These are phyloP conservation scores for Drepana arcuata DNA, from an alignment of 1,140 invertebrate genomes.

Conservation along the genomic window DNA sequence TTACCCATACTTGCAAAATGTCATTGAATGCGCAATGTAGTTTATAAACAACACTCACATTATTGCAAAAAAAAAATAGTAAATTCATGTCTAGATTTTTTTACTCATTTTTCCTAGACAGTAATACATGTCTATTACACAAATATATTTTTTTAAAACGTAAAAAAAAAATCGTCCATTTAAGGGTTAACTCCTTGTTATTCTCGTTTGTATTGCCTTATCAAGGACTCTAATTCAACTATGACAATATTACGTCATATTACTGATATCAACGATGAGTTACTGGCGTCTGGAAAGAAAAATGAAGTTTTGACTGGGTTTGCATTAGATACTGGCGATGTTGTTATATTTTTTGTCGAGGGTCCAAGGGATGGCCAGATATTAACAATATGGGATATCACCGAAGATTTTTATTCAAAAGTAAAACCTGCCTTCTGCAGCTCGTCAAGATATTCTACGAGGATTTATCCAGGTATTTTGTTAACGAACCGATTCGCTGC, in stretches of 20 bases:
- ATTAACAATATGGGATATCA: slow-evolving; percentile 36
- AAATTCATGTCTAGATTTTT: no score
- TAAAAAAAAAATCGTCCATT: no score
- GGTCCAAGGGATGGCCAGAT: slow-evolving; percentile 40
- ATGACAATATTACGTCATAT: slow-evolving; percentile 27
- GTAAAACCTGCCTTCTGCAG: slow-evolving; percentile 39
- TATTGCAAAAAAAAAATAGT: no score
- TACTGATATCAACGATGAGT: slow-evolving; percentile 29
- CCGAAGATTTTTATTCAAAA: slow-evolving; percentile 31
- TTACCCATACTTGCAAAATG: no score
- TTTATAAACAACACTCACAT: no score
- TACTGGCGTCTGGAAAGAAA: slow-evolving; percentile 6
- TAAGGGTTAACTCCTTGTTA: slow-evolving; percentile 23
- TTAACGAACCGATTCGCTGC: no score
- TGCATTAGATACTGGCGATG: slow-evolving; percentile 35
- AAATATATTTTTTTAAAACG: no score
- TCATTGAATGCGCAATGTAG: no score
- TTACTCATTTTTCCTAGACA: no score
- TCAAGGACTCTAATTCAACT: slow-evolving; percentile 16
- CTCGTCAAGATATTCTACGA: slow-evolving; percentile 31
- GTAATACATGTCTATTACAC: no score
- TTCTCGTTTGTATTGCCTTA: slow-evolving; percentile 38
- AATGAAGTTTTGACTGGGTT: slow-evolving; percentile 44
- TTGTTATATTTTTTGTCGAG: slow-evolving; percentile 40
- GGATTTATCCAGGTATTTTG: slow-evolving; percentile 51